phyloP scores from a whole-genome alignment of 2,797 vertebrate species.

The Cercopithecus hamlyni region DNA sequence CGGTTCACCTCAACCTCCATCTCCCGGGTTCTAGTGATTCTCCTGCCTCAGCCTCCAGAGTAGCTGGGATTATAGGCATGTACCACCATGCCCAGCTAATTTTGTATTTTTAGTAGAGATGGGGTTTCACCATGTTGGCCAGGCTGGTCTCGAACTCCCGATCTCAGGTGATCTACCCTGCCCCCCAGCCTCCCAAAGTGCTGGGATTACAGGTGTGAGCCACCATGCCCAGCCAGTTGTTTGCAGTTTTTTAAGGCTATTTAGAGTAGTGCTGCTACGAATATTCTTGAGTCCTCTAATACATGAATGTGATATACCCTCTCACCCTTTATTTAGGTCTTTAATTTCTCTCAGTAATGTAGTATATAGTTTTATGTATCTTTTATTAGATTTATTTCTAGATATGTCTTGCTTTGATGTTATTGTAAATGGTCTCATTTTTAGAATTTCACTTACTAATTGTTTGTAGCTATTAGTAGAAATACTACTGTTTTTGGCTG shows the following conservation, averaged over 20 bases:
- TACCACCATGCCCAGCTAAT: background rate
- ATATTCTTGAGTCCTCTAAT: background rate
- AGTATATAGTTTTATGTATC: background rate
- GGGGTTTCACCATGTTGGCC: background rate
- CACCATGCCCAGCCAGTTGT: background rate
- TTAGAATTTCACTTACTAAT: background rate
- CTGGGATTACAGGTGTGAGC: background rate
- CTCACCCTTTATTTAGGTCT: background rate
- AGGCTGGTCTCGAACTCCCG: background rate
- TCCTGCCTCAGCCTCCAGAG: background rate
- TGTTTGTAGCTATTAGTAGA: background rate
- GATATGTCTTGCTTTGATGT: background rate
- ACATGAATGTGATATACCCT: background rate
- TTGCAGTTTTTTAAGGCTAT: background rate
- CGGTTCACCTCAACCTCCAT: background rate
- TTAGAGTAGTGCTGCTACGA: background rate
- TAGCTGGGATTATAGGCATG: background rate
- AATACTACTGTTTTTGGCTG: background rate
- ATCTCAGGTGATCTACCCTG: background rate
- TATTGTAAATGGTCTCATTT: background rate
- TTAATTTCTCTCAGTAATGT: background rate
- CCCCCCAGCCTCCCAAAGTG: background rate
- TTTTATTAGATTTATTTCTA: conserved; percentile 3
- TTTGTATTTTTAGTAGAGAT: background rate
- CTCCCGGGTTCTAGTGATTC: background rate